These are phyloP conservation scores for Vanacampus margaritifer DNA, from an alignment of 2,113 vertebrate species.

Conservation along the genomic window DNA sequence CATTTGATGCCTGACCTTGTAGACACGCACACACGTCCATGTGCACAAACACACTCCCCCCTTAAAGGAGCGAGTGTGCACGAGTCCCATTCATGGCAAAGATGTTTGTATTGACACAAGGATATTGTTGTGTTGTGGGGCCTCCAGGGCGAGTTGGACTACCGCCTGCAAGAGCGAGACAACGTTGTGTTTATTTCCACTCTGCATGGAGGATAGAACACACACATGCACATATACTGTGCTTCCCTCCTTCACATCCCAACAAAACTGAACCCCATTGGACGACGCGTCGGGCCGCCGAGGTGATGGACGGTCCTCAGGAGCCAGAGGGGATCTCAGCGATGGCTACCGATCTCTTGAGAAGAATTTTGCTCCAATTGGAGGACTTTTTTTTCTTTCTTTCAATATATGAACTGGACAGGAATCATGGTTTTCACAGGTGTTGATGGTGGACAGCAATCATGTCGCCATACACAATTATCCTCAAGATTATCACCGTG, in stretches of 20 bases:
- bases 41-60: not conserved
- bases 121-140: slow-evolving; percentile 29
- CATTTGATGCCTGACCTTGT: slow-evolving; percentile 2
- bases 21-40: not conserved
- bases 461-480: too few relatives aligned
- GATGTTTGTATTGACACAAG: slow-evolving; percentile 3
- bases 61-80: not conserved
- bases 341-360: not conserved
- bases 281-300: slow-evolving; percentile 20
- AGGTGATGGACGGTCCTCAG: slow-evolving; percentile 32
- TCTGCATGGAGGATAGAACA: slow-evolving; percentile 85
- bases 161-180: slow-evolving; percentile 89
- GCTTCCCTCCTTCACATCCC: slow-evolving; percentile 5
- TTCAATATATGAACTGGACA: not conserved
- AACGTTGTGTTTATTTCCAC: slow-evolving; percentile 95
- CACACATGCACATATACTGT: not conserved
- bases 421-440: not conserved
- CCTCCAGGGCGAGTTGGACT: slow-evolving; percentile 89
- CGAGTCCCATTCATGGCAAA: not conserved
- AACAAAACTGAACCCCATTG: slow-evolving; percentile 32
- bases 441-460: not conserved
- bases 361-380: not conserved
- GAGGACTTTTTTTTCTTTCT: not conserved
- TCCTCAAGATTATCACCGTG: not conserved
- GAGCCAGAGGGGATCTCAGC: slow-evolving; percentile 26